phyloP scores from a whole-genome alignment of 2,797 vertebrate species.

The Halcyon leucocephala region DNA sequence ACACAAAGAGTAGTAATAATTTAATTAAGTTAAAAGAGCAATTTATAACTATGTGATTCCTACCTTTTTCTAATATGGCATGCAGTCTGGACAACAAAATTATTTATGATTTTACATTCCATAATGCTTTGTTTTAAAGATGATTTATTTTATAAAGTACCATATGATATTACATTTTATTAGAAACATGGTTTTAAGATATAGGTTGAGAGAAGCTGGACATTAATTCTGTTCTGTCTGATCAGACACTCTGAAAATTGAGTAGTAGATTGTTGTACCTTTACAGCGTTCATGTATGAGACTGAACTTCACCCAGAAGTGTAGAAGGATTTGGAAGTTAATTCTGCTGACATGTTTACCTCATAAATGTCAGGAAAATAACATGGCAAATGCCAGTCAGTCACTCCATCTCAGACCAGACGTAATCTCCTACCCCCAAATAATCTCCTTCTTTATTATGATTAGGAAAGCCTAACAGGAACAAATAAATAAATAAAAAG shows the following conservation, averaged over 20 bases:
- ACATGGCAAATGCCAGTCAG: background rate
- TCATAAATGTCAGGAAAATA: background rate
- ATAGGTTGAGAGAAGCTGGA: background rate
- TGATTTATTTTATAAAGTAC: background rate
- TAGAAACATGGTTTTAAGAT: background rate
- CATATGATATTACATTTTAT: background rate
- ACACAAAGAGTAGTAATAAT: background rate
- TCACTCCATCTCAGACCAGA: background rate
- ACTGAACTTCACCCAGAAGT: background rate
- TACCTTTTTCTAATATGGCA: background rate
- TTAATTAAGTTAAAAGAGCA: background rate
- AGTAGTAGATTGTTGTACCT: background rate
- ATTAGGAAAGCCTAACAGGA: background rate
- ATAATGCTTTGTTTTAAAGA: background rate
- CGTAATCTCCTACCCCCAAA: background rate
- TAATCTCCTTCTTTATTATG: background rate
- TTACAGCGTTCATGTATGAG: background rate
- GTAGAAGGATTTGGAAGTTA: constrained; percentile 1
- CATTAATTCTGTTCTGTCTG: background rate
- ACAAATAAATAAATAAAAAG: background rate
- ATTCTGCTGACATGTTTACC: background rate
- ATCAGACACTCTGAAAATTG: background rate
- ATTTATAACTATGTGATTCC: background rate
- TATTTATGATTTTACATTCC: background rate
- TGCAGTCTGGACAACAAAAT: background rate